These are phyloP conservation scores for Protobothrops mucrosquamatus DNA, from an alignment of 2,113 vertebrate genomes.

Conservation along the genomic window DNA sequence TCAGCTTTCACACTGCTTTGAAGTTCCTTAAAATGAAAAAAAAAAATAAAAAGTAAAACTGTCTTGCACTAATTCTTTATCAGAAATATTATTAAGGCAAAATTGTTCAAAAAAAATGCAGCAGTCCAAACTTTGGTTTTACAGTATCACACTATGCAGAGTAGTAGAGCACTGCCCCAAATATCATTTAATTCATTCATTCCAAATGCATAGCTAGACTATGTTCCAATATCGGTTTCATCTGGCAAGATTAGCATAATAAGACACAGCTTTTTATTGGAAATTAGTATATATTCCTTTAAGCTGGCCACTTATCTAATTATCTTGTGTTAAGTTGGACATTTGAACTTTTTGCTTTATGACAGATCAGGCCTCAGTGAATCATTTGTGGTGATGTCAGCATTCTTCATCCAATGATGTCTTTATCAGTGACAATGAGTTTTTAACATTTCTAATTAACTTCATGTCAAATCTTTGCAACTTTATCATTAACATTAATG, in stretches of 20 bases:
- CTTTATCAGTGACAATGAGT: constrained; percentile 39
- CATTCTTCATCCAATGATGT: constrained; percentile 30
- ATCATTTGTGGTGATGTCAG: constrained; percentile 52
- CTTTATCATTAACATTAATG: constrained; percentile 24
- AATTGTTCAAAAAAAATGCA: constrained; percentile 4
- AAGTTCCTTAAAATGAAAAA: not conserved
- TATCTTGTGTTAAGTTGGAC: constrained; percentile 51
- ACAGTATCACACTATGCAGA: constrained; percentile 31
- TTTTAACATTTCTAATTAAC: constrained; percentile 48
- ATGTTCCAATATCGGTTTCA: constrained; percentile 31
- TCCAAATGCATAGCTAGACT: constrained; percentile 52
- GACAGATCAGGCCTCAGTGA: constrained; percentile 48
- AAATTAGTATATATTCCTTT: constrained; percentile 53
- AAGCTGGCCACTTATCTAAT: constrained; percentile 60
- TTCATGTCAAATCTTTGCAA: constrained; percentile 8
- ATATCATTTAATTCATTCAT: constrained; percentile 45
- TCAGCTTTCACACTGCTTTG: not conserved
- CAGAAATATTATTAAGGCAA: constrained; percentile 29
- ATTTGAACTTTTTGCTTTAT: constrained; percentile 56
- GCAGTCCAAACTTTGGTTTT: not conserved
- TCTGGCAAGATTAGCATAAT: constrained; percentile 52
- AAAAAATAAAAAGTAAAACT: not conserved
- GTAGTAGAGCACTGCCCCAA: constrained; percentile 9
- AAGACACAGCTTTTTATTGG: constrained; percentile 53
- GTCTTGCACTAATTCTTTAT: constrained; percentile 14